phyloP scores from a whole-genome alignment of 1,140 invertebrate species.

The Aphidius gifuensis region DNA sequence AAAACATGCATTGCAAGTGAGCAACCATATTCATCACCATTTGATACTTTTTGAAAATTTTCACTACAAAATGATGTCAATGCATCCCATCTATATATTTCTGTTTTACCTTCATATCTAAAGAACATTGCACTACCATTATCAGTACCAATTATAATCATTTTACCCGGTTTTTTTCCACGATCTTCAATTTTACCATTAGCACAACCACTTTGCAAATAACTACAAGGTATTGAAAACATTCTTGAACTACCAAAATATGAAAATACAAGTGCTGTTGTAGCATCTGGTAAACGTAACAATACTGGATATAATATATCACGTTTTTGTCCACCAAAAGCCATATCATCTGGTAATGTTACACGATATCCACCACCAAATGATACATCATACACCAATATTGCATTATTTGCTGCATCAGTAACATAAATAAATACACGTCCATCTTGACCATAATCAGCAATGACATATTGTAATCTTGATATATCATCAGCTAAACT shows the following conservation, averaged over 20 bases:
- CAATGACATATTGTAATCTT: conserved; percentile 60
- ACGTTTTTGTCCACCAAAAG: conserved; percentile 41
- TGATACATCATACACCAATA: conserved; percentile 63
- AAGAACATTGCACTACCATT: conserved; percentile 60
- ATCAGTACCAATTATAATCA: conserved; percentile 63
- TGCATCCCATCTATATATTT: conserved; percentile 55
- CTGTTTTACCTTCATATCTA: conserved; percentile 52
- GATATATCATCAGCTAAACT: conserved; percentile 52
- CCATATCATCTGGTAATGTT: conserved; percentile 57
- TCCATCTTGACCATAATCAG: conserved; percentile 58
- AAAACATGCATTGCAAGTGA: conserved; percentile 58
- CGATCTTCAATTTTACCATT: conserved; percentile 57
- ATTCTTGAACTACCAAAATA: conserved; percentile 58
- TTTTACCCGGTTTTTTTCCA: conserved; percentile 55
- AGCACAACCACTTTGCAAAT: conserved; percentile 55
- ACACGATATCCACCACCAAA: conserved; percentile 59
- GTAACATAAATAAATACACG: conserved; percentile 60
- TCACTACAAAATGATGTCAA: conserved; percentile 32
- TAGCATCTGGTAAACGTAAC: conserved; percentile 53
- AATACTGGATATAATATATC: conserved; percentile 63
- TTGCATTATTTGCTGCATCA: conserved; percentile 62
- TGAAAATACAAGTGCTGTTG: conserved; percentile 57
- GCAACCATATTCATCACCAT: conserved; percentile 49
- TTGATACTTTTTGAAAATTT: conserved; percentile 56
- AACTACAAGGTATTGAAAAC: conserved; percentile 58